These are phyloP conservation scores for Rynchops niger DNA, from an alignment of 2,113 vertebrate species.

Conservation along the genomic window DNA sequence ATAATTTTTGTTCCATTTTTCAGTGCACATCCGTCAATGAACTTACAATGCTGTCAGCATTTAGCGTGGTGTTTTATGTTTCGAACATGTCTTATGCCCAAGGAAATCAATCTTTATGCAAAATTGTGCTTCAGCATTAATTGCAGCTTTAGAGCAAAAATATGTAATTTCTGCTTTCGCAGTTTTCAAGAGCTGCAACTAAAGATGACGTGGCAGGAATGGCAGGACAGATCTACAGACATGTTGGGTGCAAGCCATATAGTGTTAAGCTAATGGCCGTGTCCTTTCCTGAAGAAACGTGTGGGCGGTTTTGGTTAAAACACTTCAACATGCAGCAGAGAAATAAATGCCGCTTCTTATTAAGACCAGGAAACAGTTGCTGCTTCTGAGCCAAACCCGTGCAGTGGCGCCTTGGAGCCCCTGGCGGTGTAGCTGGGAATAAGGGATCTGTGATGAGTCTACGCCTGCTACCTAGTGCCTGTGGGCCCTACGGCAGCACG, in stretches of 20 bases:
- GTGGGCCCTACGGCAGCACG: not conserved
- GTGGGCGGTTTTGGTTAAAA: not conserved
- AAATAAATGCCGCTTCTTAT: not conserved
- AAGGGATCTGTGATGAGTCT: not conserved
- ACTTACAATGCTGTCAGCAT: not conserved
- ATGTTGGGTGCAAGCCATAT: not conserved
- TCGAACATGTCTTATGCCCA: not conserved
- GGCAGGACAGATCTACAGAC: not conserved
- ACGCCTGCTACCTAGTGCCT: rapidly evolving
- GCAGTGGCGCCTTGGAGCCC: not conserved
- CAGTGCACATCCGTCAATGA: not conserved
- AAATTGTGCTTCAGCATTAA: not conserved
- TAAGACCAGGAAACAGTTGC: not conserved
- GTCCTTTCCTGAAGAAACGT: not conserved
- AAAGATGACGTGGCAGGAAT: not conserved
- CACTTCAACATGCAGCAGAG: not conserved
- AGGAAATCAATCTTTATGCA: not conserved
- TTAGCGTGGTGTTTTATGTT: not conserved
- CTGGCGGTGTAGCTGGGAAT: not conserved
- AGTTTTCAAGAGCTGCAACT: not conserved
- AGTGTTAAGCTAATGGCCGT: not conserved
- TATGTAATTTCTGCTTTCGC: not conserved
- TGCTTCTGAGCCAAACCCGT: not conserved
- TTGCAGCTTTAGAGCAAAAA: not conserved
- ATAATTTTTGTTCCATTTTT: not conserved